phyloP scores from a whole-genome alignment of 1,140 invertebrate species.

The Solenopsis invicta region DNA sequence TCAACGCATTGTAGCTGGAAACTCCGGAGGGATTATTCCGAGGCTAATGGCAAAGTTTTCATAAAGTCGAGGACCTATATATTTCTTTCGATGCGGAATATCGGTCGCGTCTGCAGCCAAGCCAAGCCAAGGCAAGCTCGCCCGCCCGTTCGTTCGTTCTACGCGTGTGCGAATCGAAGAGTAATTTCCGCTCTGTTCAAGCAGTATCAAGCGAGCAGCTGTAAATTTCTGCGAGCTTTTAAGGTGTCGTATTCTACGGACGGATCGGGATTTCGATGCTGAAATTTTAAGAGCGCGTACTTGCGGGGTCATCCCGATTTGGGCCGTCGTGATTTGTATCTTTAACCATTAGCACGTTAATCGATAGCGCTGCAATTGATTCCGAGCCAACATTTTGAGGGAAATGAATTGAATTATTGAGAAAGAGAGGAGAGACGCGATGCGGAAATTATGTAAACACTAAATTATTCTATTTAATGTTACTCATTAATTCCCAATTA shows the following conservation, averaged over 20 bases:
- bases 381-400: not conserved
- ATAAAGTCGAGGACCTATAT: constrained; percentile 25
- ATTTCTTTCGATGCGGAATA: constrained; percentile 59
- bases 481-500: not conserved
- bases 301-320: constrained; percentile 10
- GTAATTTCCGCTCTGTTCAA: constrained; percentile 61
- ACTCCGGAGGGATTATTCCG: constrained; percentile 36
- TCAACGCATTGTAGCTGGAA: constrained; percentile 50
- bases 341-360: not conserved
- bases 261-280: constrained; percentile 44
- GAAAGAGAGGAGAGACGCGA: not conserved
- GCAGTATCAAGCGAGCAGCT: constrained; percentile 45
- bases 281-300: constrained; percentile 53
- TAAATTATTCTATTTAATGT: not conserved
- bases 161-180: constrained; percentile 60
- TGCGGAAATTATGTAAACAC: not conserved
- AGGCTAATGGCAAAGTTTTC: constrained; percentile 57
- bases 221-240: constrained; percentile 64
- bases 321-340: constrained; percentile 10
- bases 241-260: constrained; percentile 53
- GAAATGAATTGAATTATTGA: not conserved
- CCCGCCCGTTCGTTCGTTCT: not conserved
- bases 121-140: not conserved
- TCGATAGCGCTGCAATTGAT: not conserved
- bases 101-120: constrained; percentile 38